phyloP scores from a whole-genome alignment of 2,888 invertebrate genomes.

The Lithodes maja region DNA sequence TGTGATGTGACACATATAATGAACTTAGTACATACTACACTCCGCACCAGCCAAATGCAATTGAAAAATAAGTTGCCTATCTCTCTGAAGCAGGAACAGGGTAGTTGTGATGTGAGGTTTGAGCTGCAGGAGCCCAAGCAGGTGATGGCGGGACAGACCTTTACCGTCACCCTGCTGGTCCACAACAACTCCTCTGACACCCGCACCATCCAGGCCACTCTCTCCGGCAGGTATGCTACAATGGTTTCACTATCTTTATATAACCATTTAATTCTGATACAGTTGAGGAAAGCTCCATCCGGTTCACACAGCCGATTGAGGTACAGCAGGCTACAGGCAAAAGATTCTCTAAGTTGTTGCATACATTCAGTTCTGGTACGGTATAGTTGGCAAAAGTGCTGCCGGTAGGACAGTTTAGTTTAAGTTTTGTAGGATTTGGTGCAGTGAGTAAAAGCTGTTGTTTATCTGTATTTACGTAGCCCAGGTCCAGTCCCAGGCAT shows the following conservation, averaged over 20 bases:
- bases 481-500: too few relatives aligned
- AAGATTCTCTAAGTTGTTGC: background rate
- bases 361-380: too few relatives aligned
- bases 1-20: too few relatives aligned
- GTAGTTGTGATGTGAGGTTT: constrained; percentile 70
- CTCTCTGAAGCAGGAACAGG: constrained; percentile 74
- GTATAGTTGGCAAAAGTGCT: too few relatives aligned
- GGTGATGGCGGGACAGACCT: constrained; percentile 81
- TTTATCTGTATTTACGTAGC: too few relatives aligned
- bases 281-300: too few relatives aligned
- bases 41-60: too few relatives aligned
- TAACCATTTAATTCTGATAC: background rate
- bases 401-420: too few relatives aligned
- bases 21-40: too few relatives aligned
- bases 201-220: constrained; percentile 80
- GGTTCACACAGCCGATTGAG: background rate
- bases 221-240: constrained; percentile 77
- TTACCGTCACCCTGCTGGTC: constrained; percentile 80
- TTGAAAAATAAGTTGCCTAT: too few relatives aligned
- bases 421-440: too few relatives aligned
- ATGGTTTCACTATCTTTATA: background rate
- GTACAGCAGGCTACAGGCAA: background rate
- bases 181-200: constrained; percentile 81
- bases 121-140: constrained; percentile 81
- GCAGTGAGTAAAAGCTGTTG: too few relatives aligned